Evolutionary conservation across 2,797 vertebrate genomes (phyloP).

Genomic region (Etheostoma nigrum): DNA sequence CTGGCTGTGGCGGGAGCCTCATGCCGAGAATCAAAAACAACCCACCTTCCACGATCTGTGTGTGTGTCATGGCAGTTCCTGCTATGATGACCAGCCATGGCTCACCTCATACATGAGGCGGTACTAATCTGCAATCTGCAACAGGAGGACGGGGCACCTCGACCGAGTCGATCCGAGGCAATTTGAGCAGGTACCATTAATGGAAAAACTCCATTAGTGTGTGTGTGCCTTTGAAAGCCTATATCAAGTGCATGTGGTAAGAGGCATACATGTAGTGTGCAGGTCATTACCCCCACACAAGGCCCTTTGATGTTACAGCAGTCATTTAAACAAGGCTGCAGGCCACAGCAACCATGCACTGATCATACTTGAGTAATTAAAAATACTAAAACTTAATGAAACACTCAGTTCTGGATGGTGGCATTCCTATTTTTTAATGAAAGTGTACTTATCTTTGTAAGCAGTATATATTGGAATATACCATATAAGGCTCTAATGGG

Average conservation of each 20-base stretch:
- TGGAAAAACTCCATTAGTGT: neutral
- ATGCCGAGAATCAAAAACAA: no score
- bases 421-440: neutral
- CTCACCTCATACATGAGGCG: no score
- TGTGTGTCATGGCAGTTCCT: neutral
- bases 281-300: slow-evolving; percentile 39
- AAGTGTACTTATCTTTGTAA: neutral
- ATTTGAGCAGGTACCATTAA: no score
- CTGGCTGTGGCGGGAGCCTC: no score
- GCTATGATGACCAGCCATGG: no score
- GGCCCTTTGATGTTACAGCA: slow-evolving; percentile 58
- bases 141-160: no score
- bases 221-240: slow-evolving; percentile 5
- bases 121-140: no score
- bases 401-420: slow-evolving; percentile 11
- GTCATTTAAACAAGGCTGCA: slow-evolving; percentile 58
- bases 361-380: slow-evolving; percentile 60
- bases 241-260: slow-evolving; percentile 26
- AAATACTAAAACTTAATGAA: slow-evolving; percentile 32
- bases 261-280: slow-evolving; percentile 2
- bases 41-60: neutral
- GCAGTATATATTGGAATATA: no score
- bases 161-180: no score
- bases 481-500: no score
- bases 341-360: slow-evolving; percentile 40